Evolutionary conservation across 2,797 vertebrate species (phyloP).

Genomic region (Rhabdophis nuchalis): DNA sequence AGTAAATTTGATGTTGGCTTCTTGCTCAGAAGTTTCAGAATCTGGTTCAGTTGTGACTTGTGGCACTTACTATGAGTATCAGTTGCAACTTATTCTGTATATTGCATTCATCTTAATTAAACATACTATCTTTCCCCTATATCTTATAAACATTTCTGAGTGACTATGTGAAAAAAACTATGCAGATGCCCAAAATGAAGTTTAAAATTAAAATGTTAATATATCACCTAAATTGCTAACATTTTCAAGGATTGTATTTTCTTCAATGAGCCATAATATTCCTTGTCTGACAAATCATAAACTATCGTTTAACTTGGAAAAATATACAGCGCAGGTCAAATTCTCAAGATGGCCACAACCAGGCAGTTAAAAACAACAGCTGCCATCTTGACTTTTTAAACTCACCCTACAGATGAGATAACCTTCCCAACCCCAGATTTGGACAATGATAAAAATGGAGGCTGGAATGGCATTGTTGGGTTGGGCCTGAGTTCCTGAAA

Average conservation of each 20-base stretch:
- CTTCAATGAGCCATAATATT: not conserved
- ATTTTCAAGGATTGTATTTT: not conserved
- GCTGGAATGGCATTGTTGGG: not conserved
- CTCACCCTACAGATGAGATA: not conserved
- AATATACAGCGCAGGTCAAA: not conserved
- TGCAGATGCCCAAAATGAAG: not conserved
- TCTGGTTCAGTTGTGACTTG: not conserved
- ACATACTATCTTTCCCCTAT: not conserved
- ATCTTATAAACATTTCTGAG: not conserved
- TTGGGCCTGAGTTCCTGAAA: not conserved
- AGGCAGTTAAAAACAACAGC: not conserved
- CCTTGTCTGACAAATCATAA: not conserved
- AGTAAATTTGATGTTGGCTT: not conserved
- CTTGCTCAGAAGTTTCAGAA: not conserved
- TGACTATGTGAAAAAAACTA: not conserved
- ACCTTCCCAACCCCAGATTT: not conserved
- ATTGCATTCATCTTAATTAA: not conserved
- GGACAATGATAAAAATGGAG: not conserved
- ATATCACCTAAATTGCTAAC: not conserved
- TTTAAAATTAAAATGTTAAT: not conserved
- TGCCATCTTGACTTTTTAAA: not conserved
- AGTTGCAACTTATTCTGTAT: not conserved
- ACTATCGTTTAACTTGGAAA: not conserved
- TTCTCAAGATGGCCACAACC: not conserved
- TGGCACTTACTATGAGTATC: not conserved